Evolutionary conservation across 2,888 invertebrate genomes (phyloP), one percentile per base, ranked within the genome.

Genomic region (Drosophila eohydei): DNA sequence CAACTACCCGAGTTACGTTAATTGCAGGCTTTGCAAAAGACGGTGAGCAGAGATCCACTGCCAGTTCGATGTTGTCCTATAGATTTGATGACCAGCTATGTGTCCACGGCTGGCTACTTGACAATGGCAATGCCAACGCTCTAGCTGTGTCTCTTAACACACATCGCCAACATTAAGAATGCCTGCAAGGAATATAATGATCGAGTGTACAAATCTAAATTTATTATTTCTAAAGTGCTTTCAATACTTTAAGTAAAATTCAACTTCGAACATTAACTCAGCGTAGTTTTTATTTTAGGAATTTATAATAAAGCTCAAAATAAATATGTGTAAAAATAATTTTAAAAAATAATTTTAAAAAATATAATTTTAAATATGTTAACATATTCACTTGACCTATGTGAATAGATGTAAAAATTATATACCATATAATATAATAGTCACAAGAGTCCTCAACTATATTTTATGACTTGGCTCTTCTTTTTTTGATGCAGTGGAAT

Each of bases 101-200:
- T 21, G 1, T 21, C 21, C 21, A 21, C 21, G 21, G 21, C 21
- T 21, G 21, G 21, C 21, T 21, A 21, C 21, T 21, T 21, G 21
- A 21, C 21, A 21, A 21, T 21, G 21, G 21, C 8, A 30, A 30
- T 30, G n/a, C 32, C 5, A 11, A 50, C 30, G 32, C 16, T 32
- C 50, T 50, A 30, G 11, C 4, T 5, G n/a, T 4, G 1, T n/a
- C 30, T 48, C 48, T 2, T 1, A 11, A 32, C 2, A 1, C 9
- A 16, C 30, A 28, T 46, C 28, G 0, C 8, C 7, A 28, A 48
- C 90, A 95, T 99, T 80, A 99, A 99, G 92, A 97, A 48, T 9
- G 28, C 98, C 44, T 95, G 84, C 61, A 60, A 78, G 55, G 81
- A 81, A 73, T 46, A 16, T 43, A 60, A 54, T 54, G 56, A 48